Base-by-base conservation (phyloP, 2,888 invertebrate genomes). In the Microdon myrmicae region DNA sequence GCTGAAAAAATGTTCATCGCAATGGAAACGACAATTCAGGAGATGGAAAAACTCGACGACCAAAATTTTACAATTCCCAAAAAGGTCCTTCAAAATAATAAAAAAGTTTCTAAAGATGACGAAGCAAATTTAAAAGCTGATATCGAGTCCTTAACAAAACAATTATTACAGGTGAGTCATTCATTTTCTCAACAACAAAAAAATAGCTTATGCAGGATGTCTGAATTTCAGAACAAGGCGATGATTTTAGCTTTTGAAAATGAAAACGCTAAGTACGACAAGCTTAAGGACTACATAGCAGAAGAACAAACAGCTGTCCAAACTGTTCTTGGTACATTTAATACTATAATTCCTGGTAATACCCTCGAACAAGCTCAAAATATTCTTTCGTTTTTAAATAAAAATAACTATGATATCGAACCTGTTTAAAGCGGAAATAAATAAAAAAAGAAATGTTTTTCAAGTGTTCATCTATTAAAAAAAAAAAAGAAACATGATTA, bases 31-130 rank as follows among this genome's bases (percentile, higher is more conserved):
- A 70, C 68, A 3, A 49, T 77, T 0, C 32, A 64, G 6, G 12
- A 9, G 1, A 59, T 75, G 1, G 59, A 70, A 2, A 44, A 69
- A 3, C 31, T 76, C 16, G 74, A 77, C 49, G 67, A 66, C 10
- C 67, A 69, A 8, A 61, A 71, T 41, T 77, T 78, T 41, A 60
- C 67, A 0, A 70, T 78, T 17, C 79, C 78, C 0, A 61, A 71
- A 2, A 71, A 78, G 70, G 73, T 78, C 3, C 47, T 78, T 3
- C 70, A 70, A 4, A 68, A 75, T 20, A 67, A 69, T n/a, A 71
- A 72, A 13, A 49, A 68, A 2, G 71, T 68, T 8, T 61, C 70
- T 3, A 47, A 59, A 3, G 41, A 51, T 1, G 72, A 77, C 4
- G 76, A 76, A 49, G 41, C 66, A 8, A 49, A 56, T 3, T 67